Evolutionary conservation across 2,113 vertebrate species (phyloP), one percentile per base, ranked within the genome.

Genomic region (Pongo abelii): DNA sequence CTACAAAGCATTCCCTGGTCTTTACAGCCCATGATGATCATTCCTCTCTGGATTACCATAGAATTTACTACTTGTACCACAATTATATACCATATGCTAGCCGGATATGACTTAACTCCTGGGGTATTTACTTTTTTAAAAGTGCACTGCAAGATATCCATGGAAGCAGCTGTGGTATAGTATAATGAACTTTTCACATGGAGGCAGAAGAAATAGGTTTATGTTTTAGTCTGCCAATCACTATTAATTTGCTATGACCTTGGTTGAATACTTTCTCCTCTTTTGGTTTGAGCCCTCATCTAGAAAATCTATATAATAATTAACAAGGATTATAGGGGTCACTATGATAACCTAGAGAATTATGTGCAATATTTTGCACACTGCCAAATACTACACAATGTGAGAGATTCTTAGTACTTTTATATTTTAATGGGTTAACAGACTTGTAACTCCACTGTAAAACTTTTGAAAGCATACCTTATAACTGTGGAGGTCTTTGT

Each of bases 221-320:
- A 69, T 38, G 30, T 46, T 83, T 96, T 72, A 61, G n/a, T n/a
- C 50, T 40, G 14, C 13, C 40, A 59, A 48, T 93, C 59, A 77
- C 16, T 50, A 69, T 50, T 40, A 14, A 55, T 64, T 5, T 48
- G 18, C 43, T 70, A 38, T 61, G 59, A 55, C 14, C 17, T 59
- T 84, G 59, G 84, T 57, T 84, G 40, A 27, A 90, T 14, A 89
- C 20, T 89, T 81, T 38, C 55, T 83, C 77, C 43, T 85, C 38
- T 70, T 79, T 8, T 14, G 13, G 43, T 40, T 52, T 78, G 1
- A 70, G 22, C 48, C 50, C n/a, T 89, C 46, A 79, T 50, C 35
- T 90, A 85, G 50, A 89, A 78, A 93, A 93, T 85, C 70, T 85
- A 61, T 30, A 22, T 40, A 89, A 25, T 77, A 57, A 84, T 93